Evolutionary conservation across 2,797 vertebrate species (phyloP), one percentile per base, ranked within the genome.

Genomic region (Pseudomugil tenellus): DNA sequence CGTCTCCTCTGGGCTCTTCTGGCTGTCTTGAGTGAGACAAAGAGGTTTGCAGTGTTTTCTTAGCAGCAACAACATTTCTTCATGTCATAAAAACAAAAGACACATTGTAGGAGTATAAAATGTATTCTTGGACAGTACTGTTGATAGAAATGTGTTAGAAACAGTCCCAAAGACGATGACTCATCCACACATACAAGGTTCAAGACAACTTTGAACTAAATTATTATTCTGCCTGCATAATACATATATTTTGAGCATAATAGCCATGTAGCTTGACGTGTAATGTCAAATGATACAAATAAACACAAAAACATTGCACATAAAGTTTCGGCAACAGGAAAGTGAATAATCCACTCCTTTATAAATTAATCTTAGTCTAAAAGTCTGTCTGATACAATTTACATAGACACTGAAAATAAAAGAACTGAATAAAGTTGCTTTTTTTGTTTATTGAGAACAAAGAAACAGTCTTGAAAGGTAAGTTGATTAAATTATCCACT

Each of bases 161-260:
- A 54, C 28, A 58, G 43, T 68, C 23, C 67, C 52, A 67, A 41
- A 73, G 70, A 68, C 69, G 23, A 78, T 31, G 53, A 71, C 57
- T 72, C 74, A 60, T 6, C 21, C 35, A 0, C 19, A 26, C 21
- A 43, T n/a, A n/a, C n/a, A n/a, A n/a, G n/a, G n/a, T n/a, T n/a
- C n/a, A 54, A 48, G 17, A 58, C 0, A 26, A 32, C 35, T 53
- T 32, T 49, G 4, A n/a, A 37, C 67, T 52, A 3, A n/a, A n/a
- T n/a, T n/a, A n/a, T n/a, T n/a, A n/a, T n/a, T n/a, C n/a, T n/a
- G n/a, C n/a, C n/a, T 48, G 19, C 3, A 48, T 3, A 48, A 48
- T 12, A 12, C 8, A 48, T 23, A 16, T 1, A 1, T 12, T 48
- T 21, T 46, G 19, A 21, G 21, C 21, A 10, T 5, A 23, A 48